Base-by-base conservation (phyloP, 1,140 invertebrate genomes). In the Zaprionus kolodkinae region DNA sequence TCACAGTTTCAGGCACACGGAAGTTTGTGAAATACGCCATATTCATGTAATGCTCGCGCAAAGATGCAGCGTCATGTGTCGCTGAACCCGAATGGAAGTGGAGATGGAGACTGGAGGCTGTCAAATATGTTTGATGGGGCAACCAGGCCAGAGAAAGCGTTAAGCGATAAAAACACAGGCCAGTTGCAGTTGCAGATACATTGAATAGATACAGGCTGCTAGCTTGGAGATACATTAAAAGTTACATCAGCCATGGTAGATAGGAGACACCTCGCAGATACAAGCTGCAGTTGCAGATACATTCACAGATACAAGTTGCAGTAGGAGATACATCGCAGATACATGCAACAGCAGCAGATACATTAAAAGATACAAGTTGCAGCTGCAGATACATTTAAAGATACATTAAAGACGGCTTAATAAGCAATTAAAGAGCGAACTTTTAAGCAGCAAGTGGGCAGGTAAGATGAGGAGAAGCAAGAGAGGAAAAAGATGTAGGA, bases 31-130 rank as follows among this genome's bases (percentile, higher is more conserved):
- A 65, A 60, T 50, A 21, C 21, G 21, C n/a, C n/a, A n/a, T 21
- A 79, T 63, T 71, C 62, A 67, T 45, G 57, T 66, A 64, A 66
- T 55, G 15, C 10, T 15, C 25, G 2, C 25, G 25, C 27, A 56
- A 25, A 54, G 77, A 38, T 61, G 62, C 52, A 59, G 4, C 48
- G 59, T 17, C 40, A 68, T 59, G 30, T 79, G 78, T 74, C 78
- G 60, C 68, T 74, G 78, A 80, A 73, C 76, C 43, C 40, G 15
- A 21, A 21, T 21, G 21, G 21, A 21, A 2, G 21, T 12, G 25
- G 27, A 43, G 45, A 15, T 50, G 38, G 38, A 3, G 27, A 30
- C 21, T 30, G 27, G 38, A 40, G 38, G 25, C 25, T 35, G 15
- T 45, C n/a, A 45, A 63, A 72, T 79, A 55, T 57, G 35, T 57